phyloP scores from a whole-genome alignment of 2,113 vertebrate species.

The Rhegmatorhina hoffmannsi region DNA sequence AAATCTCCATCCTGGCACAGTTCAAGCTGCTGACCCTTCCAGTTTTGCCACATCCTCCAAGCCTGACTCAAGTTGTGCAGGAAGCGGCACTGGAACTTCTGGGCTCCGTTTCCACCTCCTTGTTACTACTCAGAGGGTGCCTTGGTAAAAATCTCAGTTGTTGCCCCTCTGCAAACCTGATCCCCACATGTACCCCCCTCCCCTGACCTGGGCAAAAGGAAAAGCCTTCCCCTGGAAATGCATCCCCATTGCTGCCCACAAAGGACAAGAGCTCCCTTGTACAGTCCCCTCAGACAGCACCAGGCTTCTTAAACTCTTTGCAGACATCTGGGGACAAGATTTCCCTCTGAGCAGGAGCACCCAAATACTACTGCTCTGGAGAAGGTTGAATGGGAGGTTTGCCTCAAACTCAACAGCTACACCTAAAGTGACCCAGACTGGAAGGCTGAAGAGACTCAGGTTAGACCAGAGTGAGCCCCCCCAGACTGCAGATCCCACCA shows the following conservation, averaged over 20 bases:
- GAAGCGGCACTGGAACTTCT: background rate
- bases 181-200: background rate
- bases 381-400: background rate
- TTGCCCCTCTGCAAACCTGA: background rate
- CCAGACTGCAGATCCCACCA: background rate
- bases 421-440: background rate
- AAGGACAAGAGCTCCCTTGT: background rate
- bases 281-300: rapidly evolving
- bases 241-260: background rate
- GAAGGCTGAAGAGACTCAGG: background rate
- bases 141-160: background rate
- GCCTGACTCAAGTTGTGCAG: background rate
- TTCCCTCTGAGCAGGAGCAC: background rate
- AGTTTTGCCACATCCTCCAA: background rate
- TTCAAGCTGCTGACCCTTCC: background rate
- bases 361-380: background rate
- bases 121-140: background rate
- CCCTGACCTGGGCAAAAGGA: background rate
- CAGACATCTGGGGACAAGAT: background rate
- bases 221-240: background rate
- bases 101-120: background rate
- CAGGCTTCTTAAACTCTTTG: background rate
- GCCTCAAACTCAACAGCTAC: background rate
- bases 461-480: background rate
- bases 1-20: background rate